Evolutionary conservation across 2,113 vertebrate species (phyloP), one percentile per base, ranked within the genome.

Genomic region (Lagopus leucura): DNA sequence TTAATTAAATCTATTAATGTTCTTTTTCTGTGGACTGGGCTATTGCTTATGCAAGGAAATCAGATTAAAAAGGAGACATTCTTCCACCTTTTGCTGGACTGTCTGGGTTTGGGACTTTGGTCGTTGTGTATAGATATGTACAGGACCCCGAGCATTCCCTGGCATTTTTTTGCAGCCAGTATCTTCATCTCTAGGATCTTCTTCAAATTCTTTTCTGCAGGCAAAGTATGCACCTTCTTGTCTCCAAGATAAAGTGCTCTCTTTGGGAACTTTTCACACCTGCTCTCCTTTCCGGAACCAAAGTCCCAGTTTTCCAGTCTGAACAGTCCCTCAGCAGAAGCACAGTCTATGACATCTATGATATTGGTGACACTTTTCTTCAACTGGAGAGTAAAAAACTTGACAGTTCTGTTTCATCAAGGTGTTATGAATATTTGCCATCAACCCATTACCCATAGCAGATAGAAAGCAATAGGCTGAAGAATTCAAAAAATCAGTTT

Each of bases 81-180:
- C 10, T 60, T 60, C 34, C 32, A 9, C 25, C 7, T 58, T 66
- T 25, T 72, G 9, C 14, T 1, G 1, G 8, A 4, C 2, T 13
- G 6, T 5, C 13, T 36, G 63, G 13, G 40, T 6, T 25, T 82
- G 48, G 13, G 13, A 69, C 6, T 54, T 48, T 0, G 0, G 24
- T 30, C 50, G n/a, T 0, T 0, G 25, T 8, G 27, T 73, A 15
- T 8, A 28, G 34, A 28, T 9, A 3, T 30, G 16, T 5, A 36
- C 2, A 45, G 14, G 34, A 21, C 5, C 7, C 18, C 61, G 32
- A 4, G 3, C 17, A 6, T 13, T 73, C 21, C 19, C 0, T 47
- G 11, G 10, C 28, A 36, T 28, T 21, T 8, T 34, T 79, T 84
- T 75, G 24, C 12, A 75, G 18, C 8, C 34, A 91, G 21, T 19